Evolutionary conservation across 2,113 vertebrate species (phyloP).

Genomic region (Dipodomys spectabilis): DNA sequence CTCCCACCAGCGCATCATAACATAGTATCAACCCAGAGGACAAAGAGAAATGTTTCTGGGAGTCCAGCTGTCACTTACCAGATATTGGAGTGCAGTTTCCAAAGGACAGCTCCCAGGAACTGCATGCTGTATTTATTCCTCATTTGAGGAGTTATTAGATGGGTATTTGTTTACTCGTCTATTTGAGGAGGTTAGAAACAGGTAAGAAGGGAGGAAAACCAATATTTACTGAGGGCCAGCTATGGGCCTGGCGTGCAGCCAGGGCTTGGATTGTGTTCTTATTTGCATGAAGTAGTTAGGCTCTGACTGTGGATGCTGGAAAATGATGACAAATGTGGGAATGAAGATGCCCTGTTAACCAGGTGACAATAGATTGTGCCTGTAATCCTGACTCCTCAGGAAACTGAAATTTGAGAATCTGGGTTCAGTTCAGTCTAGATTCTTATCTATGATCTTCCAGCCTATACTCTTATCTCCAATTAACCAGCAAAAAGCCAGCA

Average conservation of each 20-base stretch:
- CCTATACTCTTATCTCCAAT: too few species aligned
- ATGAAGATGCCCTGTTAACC: too few species aligned
- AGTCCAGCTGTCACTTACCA: not conserved
- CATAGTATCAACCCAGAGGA: accelerated
- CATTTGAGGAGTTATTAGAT: not conserved
- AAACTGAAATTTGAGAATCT: too few species aligned
- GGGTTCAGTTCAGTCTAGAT: too few species aligned
- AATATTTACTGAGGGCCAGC: not conserved
- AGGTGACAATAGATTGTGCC: too few species aligned
- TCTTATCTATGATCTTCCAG: too few species aligned
- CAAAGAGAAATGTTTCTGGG: not conserved
- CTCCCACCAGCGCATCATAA: accelerated
- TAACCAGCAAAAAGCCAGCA: too few species aligned
- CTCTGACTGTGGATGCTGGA: not conserved
- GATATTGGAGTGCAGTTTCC: too few species aligned
- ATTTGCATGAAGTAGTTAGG: not conserved
- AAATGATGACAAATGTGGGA: not conserved
- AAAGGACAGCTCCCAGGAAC: not conserved
- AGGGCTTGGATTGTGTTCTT: accelerated
- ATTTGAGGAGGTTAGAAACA: not conserved
- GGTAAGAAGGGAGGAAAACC: conserved; percentile 5
- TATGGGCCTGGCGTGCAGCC: not conserved
- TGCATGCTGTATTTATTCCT: not conserved
- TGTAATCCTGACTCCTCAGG: too few species aligned
- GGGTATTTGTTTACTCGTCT: not conserved